Evolutionary conservation across 2,888 invertebrate species (phyloP).

Genomic region (Criorhina ranunculi): DNA sequence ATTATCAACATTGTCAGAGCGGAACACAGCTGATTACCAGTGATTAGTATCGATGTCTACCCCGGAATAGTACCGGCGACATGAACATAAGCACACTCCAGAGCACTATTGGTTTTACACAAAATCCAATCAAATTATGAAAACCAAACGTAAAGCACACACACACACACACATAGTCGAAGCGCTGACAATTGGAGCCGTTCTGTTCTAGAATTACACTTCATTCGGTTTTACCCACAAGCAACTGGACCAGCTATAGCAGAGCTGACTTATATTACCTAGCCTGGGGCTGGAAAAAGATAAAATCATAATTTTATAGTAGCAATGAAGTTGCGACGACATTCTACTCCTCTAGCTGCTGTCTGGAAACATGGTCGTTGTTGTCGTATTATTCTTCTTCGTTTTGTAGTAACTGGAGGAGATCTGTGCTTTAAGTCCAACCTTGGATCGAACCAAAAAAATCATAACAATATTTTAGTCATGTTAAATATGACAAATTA

Average conservation of each 20-base stretch:
- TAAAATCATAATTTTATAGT: constrained; percentile 73
- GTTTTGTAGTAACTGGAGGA: constrained; percentile 30
- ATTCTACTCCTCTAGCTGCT: constrained; percentile 45
- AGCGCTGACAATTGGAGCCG: constrained; percentile 24
- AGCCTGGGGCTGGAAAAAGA: constrained; percentile 36
- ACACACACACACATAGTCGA: no score
- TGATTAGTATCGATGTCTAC: constrained; percentile 63
- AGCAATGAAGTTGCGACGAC: constrained; percentile 64
- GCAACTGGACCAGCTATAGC: constrained; percentile 55
- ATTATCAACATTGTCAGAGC: constrained; percentile 61
- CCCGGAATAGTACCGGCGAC: no score
- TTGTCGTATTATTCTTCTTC: constrained; percentile 21
- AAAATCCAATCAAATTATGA: constrained; percentile 55
- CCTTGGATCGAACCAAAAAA: constrained; percentile 40
- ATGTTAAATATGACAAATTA: constrained; percentile 73
- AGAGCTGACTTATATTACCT: constrained; percentile 60
- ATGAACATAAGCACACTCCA: constrained; percentile 31
- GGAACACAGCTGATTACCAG: constrained; percentile 44
- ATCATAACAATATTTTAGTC: constrained; percentile 66
- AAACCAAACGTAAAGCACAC: constrained; percentile 15
- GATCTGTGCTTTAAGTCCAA: constrained; percentile 46
- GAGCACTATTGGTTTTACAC: neutral
- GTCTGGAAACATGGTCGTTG: constrained; percentile 15
- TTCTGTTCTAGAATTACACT: constrained; percentile 61
- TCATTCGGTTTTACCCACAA: constrained; percentile 19